Percentiles rank a stretch among this genome's conserved stretches.
phyloP scores from a whole-genome alignment of 1,140 invertebrate species.

The Dreissena polymorpha region DNA sequence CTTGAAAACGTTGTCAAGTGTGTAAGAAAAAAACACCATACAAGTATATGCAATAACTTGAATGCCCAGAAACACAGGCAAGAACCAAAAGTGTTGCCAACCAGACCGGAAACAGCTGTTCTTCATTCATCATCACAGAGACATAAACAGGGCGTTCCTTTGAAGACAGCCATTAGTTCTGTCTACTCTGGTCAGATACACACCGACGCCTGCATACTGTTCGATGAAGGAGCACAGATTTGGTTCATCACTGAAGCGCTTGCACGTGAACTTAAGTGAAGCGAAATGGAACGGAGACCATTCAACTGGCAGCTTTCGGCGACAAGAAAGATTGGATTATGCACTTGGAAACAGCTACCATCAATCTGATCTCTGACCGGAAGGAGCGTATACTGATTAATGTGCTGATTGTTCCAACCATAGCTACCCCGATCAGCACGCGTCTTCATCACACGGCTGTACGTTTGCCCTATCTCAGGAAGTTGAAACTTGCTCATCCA shows the following conservation, averaged over 20 bases:
- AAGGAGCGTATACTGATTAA: slow-evolving; percentile 19
- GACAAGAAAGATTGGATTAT: background rate
- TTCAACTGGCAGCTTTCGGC: slow-evolving; percentile 18
- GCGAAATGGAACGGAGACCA: background rate
- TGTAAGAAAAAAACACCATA: too few relatives aligned
- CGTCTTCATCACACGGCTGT: too few relatives aligned
- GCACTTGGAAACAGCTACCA: background rate
- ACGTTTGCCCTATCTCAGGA: too few relatives aligned
- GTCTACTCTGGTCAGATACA: too few relatives aligned
- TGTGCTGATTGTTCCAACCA: slow-evolving; percentile 40
- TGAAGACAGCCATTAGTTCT: too few relatives aligned
- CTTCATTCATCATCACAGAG: too few relatives aligned
- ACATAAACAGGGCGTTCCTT: background rate
- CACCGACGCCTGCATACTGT: background rate
- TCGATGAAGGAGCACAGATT: slow-evolving; percentile 29
- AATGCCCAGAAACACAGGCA: background rate
- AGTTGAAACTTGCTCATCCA: too few relatives aligned
- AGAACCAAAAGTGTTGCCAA: too few relatives aligned
- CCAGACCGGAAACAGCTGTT: too few relatives aligned
- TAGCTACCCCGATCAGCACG: slow-evolving; percentile 15
- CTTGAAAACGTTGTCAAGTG: too few relatives aligned
- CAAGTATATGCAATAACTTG: too few relatives aligned
- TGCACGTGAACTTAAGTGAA: slow-evolving; percentile 20
- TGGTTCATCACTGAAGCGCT: slow-evolving; percentile 37
- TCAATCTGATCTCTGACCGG: background rate